Evolutionary conservation across 2,888 invertebrate species (phyloP), one percentile per base, ranked within the genome.

Genomic region (Thecocarcelia acutangulata): DNA sequence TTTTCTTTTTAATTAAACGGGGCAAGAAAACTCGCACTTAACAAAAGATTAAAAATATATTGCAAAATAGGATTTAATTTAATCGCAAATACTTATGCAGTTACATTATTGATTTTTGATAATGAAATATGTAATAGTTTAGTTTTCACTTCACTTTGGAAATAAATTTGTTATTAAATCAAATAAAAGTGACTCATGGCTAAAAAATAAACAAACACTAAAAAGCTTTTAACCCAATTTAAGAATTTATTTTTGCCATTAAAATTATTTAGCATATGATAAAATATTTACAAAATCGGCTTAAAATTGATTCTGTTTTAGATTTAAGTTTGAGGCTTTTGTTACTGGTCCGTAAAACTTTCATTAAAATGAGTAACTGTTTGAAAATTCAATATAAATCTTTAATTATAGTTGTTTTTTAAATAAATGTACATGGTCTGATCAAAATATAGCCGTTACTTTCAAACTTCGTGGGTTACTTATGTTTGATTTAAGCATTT

Each of bases 141-240:
- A 24, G n/a, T 21, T 42, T 11, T 61, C 17, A 2, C n/a, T 11
- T 61, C 17, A 2, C n/a, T 21, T 15, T 33, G 24, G 9, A 40
- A 17, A 74, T 64, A 33, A 28, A 74, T 64, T 64, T 42, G 37
- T 50, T 40, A 44, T 52, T 15, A 6, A 54, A 56, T 37, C 52
- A 44, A 52, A 24, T 61, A 46, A 15, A 1, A n/a, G 33, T 5
- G 12, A 4, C 15, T 28, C 28, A 28, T 17, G 42, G 24, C 17
- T 3, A 52, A 21, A 24, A 48, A 33, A 24, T 33, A 59, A 54
- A 12, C n/a, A 9, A 68, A 82, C 82, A 78, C 66, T 15, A 61
- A 75, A 76, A 76, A 54, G 82, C 82, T 82, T 82, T 82, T 82
- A 82, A 82, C 82, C 82, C 42, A 70, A 77, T 70, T 82, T 69